phyloP scores from a whole-genome alignment of 2,113 vertebrate genomes.

The Carettochelys insculpta region DNA sequence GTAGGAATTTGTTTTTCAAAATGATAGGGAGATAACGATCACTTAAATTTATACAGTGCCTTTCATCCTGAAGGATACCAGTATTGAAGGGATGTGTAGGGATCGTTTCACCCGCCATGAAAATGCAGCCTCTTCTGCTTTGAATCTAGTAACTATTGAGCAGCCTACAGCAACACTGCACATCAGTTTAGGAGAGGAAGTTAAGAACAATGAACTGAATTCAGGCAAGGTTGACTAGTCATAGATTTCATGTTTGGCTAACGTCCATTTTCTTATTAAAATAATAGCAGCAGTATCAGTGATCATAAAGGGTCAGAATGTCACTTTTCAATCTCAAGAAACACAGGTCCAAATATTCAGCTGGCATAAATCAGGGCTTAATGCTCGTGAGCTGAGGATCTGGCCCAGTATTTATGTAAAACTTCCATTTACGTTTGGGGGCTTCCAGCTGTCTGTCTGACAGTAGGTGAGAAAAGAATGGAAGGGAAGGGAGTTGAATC shows the following conservation, averaged over 20 bases:
- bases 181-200: background rate
- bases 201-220: background rate
- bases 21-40: background rate
- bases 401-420: background rate
- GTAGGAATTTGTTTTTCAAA: background rate
- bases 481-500: rapidly evolving
- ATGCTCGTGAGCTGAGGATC: background rate
- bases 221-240: background rate
- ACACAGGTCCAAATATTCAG: background rate
- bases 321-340: background rate
- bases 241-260: rapidly evolving
- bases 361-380: rapidly evolving
- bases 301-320: background rate
- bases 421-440: rapidly evolving
- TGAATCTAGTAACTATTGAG: background rate
- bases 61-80: background rate
- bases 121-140: rapidly evolving
- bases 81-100: rapidly evolving
- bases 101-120: rapidly evolving
- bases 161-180: background rate
- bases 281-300: rapidly evolving
- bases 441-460: background rate
- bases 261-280: background rate
- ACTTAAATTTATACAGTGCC: background rate
- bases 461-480: background rate